Evolutionary conservation across 1,140 invertebrate genomes (phyloP), one percentile per base, ranked within the genome.

Genomic region (Neodiprion lecontei): DNA sequence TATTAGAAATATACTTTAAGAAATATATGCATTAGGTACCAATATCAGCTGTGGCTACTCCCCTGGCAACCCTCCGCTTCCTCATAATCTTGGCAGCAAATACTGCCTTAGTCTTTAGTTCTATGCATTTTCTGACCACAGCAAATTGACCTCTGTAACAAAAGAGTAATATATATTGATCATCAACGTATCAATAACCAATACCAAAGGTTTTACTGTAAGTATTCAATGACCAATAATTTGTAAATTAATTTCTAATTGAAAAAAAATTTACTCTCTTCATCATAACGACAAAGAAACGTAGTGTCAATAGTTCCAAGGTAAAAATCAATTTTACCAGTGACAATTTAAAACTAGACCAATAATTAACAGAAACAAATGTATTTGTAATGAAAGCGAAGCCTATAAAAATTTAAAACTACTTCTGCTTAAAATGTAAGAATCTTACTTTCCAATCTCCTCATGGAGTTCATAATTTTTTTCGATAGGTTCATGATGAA

Each of bases 51-150:
- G 89, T 83, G 66, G 90, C 86, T 14, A 91, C 89, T 72, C 88
- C 79, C 87, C 90, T 85, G 80, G 90, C 88, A 75, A 90, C 89
- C 72, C 93, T 87, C 67, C 92, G 85, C 79, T 94, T 94, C 75
- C 91, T 88, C 79, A 95, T 92, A 80, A 91, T 93, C 85, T 95
- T 95, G 77, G 93, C 94, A 14, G 94, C 94, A 85, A 91, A 95
- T 72, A 91, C 85, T 14, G 85, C 77, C 1, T 91, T 89, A 5
- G 90, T 91, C 77, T 89, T 87, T 72, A 89, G 84, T 78, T 93
- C 90, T 48, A 86, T 84, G 76, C 92, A 93, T 85, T 91, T 89
- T 81, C 90, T 88, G 50, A 95, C 94, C 74, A 93, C 89, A 2
- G 94, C 94, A 88, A 94, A 95, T 84, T 94, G 93, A 48, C 94